These are phyloP conservation scores for Chrysomallon squamiferum DNA, from an alignment of 1,140 invertebrate genomes.

Conservation along the genomic window DNA sequence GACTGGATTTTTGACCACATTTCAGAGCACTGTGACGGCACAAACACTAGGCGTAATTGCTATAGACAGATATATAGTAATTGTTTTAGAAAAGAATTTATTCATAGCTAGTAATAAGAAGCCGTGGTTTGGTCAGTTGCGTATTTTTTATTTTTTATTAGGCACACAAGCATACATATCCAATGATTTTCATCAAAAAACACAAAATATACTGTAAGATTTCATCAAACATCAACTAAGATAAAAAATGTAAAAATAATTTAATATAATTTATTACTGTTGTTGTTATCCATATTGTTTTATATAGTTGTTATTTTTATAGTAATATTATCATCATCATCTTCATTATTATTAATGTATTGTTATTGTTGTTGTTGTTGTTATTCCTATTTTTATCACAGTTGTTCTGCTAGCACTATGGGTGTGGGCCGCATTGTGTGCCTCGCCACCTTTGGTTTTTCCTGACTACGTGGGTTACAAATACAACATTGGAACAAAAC, in stretches of 20 bases:
- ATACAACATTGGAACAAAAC: constrained; percentile 5
- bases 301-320: no score
- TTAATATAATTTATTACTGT: no score
- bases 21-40: not conserved
- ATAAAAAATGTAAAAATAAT: no score
- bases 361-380: no score
- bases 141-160: not conserved
- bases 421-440: not conserved
- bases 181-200: no score
- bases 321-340: no score
- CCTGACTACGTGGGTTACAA: not conserved
- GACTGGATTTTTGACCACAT: not conserved
- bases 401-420: not conserved
- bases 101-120: not conserved
- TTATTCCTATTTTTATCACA: not conserved
- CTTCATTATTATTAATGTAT: no score
- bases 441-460: constrained; percentile 1
- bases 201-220: no score
- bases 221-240: no score
- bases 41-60: not conserved
- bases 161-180: no score
- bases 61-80: not conserved
- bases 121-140: not conserved
- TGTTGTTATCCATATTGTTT: no score
- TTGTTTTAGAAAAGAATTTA: not conserved